phyloP scores from a whole-genome alignment of 2,888 invertebrate species.

The Pseudoips prasinana region DNA sequence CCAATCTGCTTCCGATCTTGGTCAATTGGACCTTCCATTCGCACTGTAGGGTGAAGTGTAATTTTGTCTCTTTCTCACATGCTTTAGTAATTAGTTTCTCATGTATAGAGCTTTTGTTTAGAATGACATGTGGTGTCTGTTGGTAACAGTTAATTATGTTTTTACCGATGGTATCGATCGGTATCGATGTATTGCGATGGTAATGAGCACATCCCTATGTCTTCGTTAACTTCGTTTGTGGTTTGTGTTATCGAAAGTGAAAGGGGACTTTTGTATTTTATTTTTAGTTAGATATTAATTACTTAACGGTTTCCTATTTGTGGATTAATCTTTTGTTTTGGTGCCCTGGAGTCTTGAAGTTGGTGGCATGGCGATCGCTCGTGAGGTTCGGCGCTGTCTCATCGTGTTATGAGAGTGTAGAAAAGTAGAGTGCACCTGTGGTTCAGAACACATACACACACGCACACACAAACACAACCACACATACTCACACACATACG shows the following conservation, averaged over 20 bases:
- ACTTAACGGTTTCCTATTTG: background rate
- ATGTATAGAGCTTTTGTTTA: conserved; percentile 72
- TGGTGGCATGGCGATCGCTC: too few relatives aligned
- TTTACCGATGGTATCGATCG: conserved; percentile 57
- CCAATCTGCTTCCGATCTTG: conserved; percentile 77
- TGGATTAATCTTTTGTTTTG: too few relatives aligned
- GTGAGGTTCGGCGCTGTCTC: too few relatives aligned
- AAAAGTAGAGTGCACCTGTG: too few relatives aligned
- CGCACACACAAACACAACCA: too few relatives aligned
- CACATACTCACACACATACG: too few relatives aligned
- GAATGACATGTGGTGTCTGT: conserved; percentile 75
- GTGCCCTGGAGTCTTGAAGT: too few relatives aligned
- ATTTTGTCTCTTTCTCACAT: conserved; percentile 38
- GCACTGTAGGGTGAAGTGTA: conserved; percentile 19
- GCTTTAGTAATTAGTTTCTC: conserved; percentile 73
- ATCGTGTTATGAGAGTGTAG: too few relatives aligned
- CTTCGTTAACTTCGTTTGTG: conserved; percentile 12
- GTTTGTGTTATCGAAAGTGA: background rate
- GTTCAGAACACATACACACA: too few relatives aligned
- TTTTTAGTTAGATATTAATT: background rate
- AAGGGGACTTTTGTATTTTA: conserved; percentile 1
- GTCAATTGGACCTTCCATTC: conserved; percentile 39
- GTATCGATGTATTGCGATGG: conserved; percentile 41
- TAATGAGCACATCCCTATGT: conserved; percentile 30
- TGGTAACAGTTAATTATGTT: conserved; percentile 65